These are phyloP conservation scores for Fulmarus glacialis DNA, from an alignment of 2,113 vertebrate genomes.

Conservation along the genomic window DNA sequence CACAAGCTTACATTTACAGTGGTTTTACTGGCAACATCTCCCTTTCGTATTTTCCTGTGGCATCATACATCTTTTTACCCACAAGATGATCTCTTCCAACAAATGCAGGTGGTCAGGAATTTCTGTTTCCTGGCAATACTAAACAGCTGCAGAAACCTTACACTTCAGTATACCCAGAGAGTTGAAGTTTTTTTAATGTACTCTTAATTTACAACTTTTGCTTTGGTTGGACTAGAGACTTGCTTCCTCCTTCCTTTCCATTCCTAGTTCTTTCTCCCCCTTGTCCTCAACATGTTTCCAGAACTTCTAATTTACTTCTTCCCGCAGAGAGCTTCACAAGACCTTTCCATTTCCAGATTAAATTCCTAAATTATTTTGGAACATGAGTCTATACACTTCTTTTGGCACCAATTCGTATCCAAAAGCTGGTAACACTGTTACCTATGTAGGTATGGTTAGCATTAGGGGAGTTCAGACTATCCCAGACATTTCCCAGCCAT, in stretches of 20 bases:
- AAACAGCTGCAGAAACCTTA: conserved; percentile 15
- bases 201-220: not conserved
- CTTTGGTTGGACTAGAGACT: conserved; percentile 29
- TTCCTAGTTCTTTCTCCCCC: not conserved
- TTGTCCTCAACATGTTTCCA: not conserved
- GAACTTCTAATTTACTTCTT: not conserved
- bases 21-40: not conserved
- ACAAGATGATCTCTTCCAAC: not conserved
- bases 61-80: not conserved
- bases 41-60: not conserved
- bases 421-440: not conserved
- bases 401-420: not conserved
- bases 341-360: not conserved
- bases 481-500: not conserved
- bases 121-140: conserved; percentile 26
- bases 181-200: not conserved
- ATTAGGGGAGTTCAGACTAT: not conserved
- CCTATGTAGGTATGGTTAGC: not conserved
- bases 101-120: conserved; percentile 45
- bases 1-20: not conserved
- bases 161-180: not conserved
- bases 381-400: not conserved
- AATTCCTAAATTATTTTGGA: not conserved
- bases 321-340: not conserved
- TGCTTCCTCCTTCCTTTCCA: conserved; percentile 3